phyloP scores from a whole-genome alignment of 2,113 vertebrate genomes.

The Puntigrus tetrazona region DNA sequence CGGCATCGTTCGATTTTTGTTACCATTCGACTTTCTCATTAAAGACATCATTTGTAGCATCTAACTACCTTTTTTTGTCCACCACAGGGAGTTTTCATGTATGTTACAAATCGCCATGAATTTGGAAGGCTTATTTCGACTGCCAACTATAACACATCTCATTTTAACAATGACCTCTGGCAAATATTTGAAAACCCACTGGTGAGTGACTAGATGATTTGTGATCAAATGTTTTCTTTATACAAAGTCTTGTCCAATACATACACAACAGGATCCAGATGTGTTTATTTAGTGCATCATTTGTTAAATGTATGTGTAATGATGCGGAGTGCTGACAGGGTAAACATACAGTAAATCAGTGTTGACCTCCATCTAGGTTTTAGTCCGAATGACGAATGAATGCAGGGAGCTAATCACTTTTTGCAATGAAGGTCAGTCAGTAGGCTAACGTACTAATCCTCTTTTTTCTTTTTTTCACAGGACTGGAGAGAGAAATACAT shows the following conservation, averaged over 20 bases:
- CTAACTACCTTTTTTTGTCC: constrained; percentile 67
- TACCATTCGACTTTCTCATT: constrained; percentile 37
- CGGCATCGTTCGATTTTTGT: neutral
- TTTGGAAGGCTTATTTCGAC: constrained; percentile 95
- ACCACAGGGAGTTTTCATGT: constrained; percentile 95
- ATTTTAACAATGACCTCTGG: constrained; percentile 95
- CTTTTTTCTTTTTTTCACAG: constrained; percentile 66
- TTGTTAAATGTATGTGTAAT: constrained; percentile 15
- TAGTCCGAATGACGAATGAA: neutral
- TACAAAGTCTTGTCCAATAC: constrained; percentile 3
- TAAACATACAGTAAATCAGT: neutral
- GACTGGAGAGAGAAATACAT: constrained; percentile 99
- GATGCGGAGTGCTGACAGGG: neutral
- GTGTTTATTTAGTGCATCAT: neutral
- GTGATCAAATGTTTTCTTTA: constrained; percentile 16
- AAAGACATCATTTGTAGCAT: constrained; percentile 34
- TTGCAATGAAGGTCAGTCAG: constrained; percentile 59
- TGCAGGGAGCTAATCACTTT: neutral
- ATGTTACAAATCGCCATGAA: constrained; percentile 92
- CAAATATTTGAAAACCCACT: constrained; percentile 98
- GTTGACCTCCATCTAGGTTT: neutral
- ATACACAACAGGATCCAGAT: neutral
- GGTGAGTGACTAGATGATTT: constrained; percentile 77
- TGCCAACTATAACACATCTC: constrained; percentile 94
- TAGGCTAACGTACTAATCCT: constrained; percentile 44